Evolutionary conservation across 2,888 invertebrate species (phyloP), one percentile per base, ranked within the genome.

Genomic region (Cryptus viduatorius): DNA sequence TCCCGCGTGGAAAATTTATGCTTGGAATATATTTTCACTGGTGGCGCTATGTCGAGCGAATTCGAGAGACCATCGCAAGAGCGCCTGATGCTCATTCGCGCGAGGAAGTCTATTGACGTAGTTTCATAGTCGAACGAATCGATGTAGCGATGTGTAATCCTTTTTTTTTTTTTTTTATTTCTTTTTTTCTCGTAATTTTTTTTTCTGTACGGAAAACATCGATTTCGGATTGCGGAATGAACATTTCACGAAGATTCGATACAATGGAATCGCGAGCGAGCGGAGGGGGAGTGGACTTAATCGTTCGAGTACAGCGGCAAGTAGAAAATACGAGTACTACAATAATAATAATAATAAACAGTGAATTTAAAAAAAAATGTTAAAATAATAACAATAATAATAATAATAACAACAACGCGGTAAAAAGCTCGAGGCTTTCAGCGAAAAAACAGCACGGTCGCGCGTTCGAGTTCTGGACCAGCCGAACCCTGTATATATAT

Each of bases 391-490:
- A 46, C 16, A 31, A 64, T 24, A 24, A 53, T 56, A 12, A 53
- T 8, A n/a, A 37, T 67, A 85, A 79, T 77, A 50, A 76, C 44
- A 64, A 81, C 68, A 71, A 68, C 59, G 78, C 46, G 46, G 37
- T 48, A 44, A 61, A 46, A 73, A 56, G n/a, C 29, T 65, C 16
- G 16, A 10, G 48, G 8, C 53, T 71, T 50, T 14, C 53, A 46
- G 67, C 16, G 14, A 65, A 77, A 71, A 50, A 53, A 77, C 19
- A 75, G 48, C 67, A 53, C 24, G 56, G 12, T 64, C 64, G 71
- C 44, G 14, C 59, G 14, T 71, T 37, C 46, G 46, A 67, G 50
- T 69, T 84, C 87, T 88, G 88, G 85, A 78, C 87, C 87, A 86
- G 89, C 86, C 89, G 88, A 37, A 37, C 4, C 37, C 8, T 8